Percentiles rank a stretch among this genome's conserved stretches.
Evolutionary conservation across 1,140 invertebrate genomes (phyloP).

Genomic region (Zaprionus ghesquierei): DNA sequence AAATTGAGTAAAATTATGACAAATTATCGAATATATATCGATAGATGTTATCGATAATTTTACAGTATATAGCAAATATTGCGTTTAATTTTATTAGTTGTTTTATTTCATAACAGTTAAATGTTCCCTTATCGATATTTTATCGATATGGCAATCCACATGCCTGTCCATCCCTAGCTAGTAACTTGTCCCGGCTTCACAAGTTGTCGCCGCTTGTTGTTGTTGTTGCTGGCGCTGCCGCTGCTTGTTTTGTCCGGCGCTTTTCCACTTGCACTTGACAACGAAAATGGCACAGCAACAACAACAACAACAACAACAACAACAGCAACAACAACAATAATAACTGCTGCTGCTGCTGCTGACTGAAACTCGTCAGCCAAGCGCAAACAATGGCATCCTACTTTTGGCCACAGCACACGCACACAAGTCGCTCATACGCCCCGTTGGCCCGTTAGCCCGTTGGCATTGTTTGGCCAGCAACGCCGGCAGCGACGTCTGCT

Average conservation of each 20-base stretch:
- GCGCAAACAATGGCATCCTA: constrained; percentile 76
- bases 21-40: too few relatives aligned
- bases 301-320: constrained; percentile 30
- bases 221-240: constrained; percentile 30
- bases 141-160: too few relatives aligned
- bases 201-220: constrained; percentile 15
- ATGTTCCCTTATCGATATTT: too few relatives aligned
- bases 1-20: too few relatives aligned
- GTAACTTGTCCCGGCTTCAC: background rate
- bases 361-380: constrained; percentile 49
- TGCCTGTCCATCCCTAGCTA: background rate
- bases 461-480: constrained; percentile 56
- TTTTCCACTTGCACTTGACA: constrained; percentile 77
- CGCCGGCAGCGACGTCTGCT: background rate
- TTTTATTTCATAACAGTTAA: too few relatives aligned
- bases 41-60: too few relatives aligned
- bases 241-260: constrained; percentile 58
- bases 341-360: constrained; percentile 26
- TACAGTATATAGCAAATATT: too few relatives aligned
- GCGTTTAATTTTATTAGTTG: too few relatives aligned
- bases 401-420: constrained; percentile 71
- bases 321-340: constrained; percentile 51
- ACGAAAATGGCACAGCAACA: constrained; percentile 67
- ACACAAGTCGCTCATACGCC: constrained; percentile 70
- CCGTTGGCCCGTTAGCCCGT: constrained; percentile 73